Evolutionary conservation across 1,140 invertebrate genomes (phyloP).

Genomic region (Mamestra configurata): DNA sequence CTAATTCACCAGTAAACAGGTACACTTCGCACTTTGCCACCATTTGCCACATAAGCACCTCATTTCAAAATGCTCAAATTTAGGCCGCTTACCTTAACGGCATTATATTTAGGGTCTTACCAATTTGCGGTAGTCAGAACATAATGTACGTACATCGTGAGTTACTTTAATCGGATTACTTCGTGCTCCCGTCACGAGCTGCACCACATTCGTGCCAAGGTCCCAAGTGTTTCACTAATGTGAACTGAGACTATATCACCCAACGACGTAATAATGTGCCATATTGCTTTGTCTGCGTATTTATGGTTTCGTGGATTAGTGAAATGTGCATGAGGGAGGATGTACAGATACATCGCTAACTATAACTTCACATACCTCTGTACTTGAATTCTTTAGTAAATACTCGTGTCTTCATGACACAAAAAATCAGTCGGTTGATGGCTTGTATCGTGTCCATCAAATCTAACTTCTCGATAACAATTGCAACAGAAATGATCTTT

Average conservation of each 20-base stretch:
- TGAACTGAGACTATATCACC: conserved; percentile 56
- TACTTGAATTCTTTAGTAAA: neutral
- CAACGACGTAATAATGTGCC: conserved; percentile 46
- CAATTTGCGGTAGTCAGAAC: conserved; percentile 42
- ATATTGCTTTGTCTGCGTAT: conserved; percentile 17
- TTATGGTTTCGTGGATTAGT: neutral
- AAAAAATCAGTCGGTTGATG: neutral
- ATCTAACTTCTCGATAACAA: conserved; percentile 36
- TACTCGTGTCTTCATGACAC: neutral
- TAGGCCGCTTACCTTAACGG: neutral
- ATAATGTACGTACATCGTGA: conserved; percentile 61
- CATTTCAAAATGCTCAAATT: neutral
- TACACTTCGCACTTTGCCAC: neutral
- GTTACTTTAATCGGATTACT: conserved; percentile 69
- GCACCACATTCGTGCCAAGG: conserved; percentile 78
- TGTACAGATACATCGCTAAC: conserved; percentile 3
- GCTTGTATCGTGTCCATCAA: conserved; percentile 21
- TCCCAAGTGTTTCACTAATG: conserved; percentile 69
- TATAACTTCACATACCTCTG: neutral
- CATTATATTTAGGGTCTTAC: conserved; percentile 6
- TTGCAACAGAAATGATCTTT: conserved; percentile 27
- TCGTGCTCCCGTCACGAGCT: conserved; percentile 75
- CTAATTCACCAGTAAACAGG: too few relatives aligned
- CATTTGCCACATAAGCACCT: neutral
- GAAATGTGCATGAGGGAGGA: conserved; percentile 25